Conservation (phyloP, 2,888 invertebrate genomes). For the Stegophylla sp. region DNA sequence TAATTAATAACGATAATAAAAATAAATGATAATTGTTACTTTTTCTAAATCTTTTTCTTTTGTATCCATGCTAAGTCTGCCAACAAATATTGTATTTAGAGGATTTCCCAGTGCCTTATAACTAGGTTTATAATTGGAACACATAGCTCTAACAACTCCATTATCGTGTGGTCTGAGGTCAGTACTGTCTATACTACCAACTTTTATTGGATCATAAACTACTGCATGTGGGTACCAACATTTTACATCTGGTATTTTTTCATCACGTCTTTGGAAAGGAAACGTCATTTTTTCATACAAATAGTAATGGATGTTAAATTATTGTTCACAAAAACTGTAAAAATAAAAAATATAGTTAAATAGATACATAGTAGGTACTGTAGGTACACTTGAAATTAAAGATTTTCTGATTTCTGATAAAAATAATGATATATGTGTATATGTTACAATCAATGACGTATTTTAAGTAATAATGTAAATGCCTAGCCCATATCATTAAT, state of each 20-base stretch:
- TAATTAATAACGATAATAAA: too few species aligned
- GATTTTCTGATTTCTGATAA: too few species aligned
- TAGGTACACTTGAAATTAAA: too few species aligned
- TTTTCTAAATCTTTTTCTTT: constrained; percentile 69
- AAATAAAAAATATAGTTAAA: background rate
- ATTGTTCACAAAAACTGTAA: background rate
- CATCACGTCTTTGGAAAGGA: background rate
- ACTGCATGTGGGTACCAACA: constrained; percentile 70
- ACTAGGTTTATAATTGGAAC: constrained; percentile 73
- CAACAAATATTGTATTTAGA: constrained; percentile 77
- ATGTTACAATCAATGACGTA: too few species aligned
- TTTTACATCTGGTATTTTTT: constrained; percentile 60
- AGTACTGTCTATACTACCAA: constrained; percentile 87
- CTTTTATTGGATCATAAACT: constrained; percentile 79
- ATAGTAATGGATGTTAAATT: background rate
- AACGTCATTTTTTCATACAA: constrained; percentile 4
- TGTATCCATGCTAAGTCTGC: constrained; percentile 74
- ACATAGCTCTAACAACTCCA: constrained; percentile 75
- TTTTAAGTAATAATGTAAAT: too few species aligned
- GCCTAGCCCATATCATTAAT: too few species aligned
- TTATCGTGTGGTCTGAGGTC: constrained; percentile 83
- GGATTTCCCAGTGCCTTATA: constrained; percentile 74
- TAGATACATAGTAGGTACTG: too few species aligned
- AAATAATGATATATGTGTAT: too few species aligned
- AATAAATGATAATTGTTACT: constrained; percentile 62